These are phyloP conservation scores for Vollenhovia emeryi DNA, from an alignment of 1,140 invertebrate genomes.

Conservation along the genomic window DNA sequence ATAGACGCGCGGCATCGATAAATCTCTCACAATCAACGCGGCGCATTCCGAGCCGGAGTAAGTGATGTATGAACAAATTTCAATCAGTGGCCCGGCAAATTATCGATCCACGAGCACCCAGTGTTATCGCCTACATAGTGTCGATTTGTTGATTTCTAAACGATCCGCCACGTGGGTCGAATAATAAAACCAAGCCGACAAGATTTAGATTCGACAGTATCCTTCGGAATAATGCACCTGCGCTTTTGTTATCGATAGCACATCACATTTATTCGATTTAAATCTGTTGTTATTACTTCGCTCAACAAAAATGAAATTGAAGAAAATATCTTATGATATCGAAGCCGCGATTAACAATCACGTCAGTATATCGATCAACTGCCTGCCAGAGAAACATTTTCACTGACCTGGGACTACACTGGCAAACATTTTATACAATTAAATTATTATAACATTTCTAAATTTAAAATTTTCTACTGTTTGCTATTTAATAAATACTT, in stretches of 20 bases:
- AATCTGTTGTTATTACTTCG: conserved; percentile 62
- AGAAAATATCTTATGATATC: background rate
- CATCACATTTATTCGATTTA: conserved; percentile 24
- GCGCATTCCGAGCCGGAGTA: conserved; percentile 10
- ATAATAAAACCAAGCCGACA: conserved; percentile 62
- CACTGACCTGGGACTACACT: background rate
- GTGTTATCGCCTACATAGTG: conserved; percentile 5
- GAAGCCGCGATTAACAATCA: conserved; percentile 7
- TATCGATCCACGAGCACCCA: conserved; percentile 48
- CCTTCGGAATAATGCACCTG: conserved; percentile 65
- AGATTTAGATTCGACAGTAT: conserved; percentile 66
- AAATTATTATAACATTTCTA: too few species aligned
- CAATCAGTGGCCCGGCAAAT: conserved; percentile 37
- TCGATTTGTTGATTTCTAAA: conserved; percentile 41
- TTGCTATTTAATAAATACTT: too few species aligned
- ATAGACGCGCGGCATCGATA: conserved; percentile 36
- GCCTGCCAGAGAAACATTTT: background rate
- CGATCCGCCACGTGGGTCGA: background rate
- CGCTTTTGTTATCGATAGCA: conserved; percentile 41
- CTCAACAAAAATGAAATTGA: conserved; percentile 40
- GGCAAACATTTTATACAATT: too few species aligned
- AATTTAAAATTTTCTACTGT: too few species aligned
- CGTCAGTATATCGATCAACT: background rate
- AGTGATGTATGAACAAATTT: conserved; percentile 66
- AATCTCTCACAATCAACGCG: conserved; percentile 48